Percentiles rank a stretch among this genome's conserved stretches.
phyloP scores from a whole-genome alignment of 2,113 vertebrate genomes.

The Thalassarche chlororhynchos region DNA sequence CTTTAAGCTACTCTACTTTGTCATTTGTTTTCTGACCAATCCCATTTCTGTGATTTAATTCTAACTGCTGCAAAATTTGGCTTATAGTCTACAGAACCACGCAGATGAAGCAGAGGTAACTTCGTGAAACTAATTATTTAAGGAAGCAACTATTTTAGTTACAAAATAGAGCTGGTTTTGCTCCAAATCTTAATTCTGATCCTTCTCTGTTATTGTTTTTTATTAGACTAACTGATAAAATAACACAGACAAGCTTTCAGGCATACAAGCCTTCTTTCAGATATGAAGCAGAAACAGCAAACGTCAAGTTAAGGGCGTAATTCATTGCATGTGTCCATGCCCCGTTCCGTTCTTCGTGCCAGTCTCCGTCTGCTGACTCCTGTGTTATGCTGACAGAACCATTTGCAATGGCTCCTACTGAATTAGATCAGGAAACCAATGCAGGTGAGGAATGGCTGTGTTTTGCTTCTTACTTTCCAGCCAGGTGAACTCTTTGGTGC shows the following conservation, averaged over 20 bases:
- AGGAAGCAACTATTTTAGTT: constrained; percentile 9
- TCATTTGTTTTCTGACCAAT: constrained; percentile 16
- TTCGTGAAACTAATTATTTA: constrained; percentile 2
- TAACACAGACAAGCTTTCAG: not conserved
- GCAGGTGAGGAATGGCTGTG: not conserved
- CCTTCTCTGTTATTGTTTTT: not conserved
- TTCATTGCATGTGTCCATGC: not conserved
- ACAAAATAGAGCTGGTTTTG: not conserved
- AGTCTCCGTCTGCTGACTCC: not conserved
- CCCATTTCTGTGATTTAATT: not conserved
- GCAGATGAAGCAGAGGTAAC: not conserved
- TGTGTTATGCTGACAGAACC: not conserved
- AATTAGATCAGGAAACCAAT: not conserved
- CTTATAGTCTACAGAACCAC: not conserved
- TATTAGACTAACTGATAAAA: not conserved
- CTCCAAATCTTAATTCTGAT: not conserved
- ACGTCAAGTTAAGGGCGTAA: not conserved
- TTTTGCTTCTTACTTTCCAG: not conserved
- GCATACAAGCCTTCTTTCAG: not conserved
- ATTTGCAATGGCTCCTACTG: not conserved
- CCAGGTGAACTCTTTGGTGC: not conserved
- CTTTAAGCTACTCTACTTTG: not conserved
- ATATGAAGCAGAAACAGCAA: not conserved
- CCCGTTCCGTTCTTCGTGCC: not conserved
- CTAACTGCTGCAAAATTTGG: not conserved